Conservation (phyloP, 2,113 vertebrate species). For the Setophaga petechia region DNA sequence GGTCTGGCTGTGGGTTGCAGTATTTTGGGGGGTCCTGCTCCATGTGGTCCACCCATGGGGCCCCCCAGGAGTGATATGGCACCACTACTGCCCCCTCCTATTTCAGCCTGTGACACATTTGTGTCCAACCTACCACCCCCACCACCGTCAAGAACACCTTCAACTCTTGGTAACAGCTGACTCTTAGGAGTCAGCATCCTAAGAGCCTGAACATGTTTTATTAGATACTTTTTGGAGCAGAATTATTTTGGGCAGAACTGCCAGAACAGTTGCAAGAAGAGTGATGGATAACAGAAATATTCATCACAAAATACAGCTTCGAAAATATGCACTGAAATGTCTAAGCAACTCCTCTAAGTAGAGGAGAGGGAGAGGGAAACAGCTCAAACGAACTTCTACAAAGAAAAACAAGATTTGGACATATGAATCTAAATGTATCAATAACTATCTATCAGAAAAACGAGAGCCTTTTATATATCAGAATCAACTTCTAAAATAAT, state of each 20-base stretch:
- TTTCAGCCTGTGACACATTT: neutral
- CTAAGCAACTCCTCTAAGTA: neutral
- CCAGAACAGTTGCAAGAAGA: neutral
- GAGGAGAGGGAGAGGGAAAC: neutral
- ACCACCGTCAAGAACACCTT: neutral
- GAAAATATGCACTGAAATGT: neutral
- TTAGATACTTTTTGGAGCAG: neutral
- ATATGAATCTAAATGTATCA: neutral
- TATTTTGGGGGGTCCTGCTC: neutral
- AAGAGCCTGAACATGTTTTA: neutral
- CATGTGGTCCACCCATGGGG: rapidly evolving
- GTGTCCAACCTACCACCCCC: rapidly evolving
- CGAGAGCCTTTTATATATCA: neutral
- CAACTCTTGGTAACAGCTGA: neutral
- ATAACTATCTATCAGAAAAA: neutral
- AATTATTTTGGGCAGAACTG: neutral
- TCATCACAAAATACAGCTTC: neutral
- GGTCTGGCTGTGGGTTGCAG: neutral
- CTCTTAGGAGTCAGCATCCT: neutral
- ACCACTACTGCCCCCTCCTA: neutral
- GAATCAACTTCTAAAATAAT: neutral
- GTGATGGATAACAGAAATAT: neutral
- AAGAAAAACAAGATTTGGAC: neutral
- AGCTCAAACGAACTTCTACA: neutral
- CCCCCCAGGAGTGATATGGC: rapidly evolving